Evolutionary conservation across 35 echinoderm and acorn worm species (phyloP).

Genomic region (Acanthaster planci): DNA sequence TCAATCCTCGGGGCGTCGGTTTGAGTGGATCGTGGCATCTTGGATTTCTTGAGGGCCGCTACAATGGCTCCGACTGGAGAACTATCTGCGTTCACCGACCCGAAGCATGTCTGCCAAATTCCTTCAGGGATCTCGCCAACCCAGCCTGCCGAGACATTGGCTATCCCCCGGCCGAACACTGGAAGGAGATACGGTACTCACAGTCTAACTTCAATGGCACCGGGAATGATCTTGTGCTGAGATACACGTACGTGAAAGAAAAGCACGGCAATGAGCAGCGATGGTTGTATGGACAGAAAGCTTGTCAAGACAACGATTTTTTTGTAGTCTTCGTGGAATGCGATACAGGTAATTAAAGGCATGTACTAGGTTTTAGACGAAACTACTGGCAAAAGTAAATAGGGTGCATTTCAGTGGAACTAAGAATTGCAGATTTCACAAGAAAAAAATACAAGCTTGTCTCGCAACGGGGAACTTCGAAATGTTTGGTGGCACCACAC

Average conservation of each 20-base stretch:
- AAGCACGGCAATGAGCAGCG: too few relatives aligned
- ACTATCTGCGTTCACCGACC: background rate
- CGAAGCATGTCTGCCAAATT: background rate
- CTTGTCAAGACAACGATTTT: background rate
- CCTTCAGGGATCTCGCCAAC: background rate
- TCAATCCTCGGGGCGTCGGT: background rate
- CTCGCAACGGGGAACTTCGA: too few relatives aligned
- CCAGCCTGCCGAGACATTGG: background rate
- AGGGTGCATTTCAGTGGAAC: too few relatives aligned
- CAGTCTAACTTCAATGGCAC: background rate
- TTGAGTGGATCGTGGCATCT: background rate
- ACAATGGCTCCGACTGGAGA: background rate
- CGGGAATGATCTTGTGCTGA: background rate
- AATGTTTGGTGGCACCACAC: too few relatives aligned
- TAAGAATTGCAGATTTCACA: too few relatives aligned
- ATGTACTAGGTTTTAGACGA: too few relatives aligned
- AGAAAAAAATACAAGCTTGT: too few relatives aligned
- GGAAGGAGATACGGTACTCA: background rate
- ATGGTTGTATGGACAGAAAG: background rate
- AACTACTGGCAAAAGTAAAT: too few relatives aligned
- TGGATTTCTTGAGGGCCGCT: background rate
- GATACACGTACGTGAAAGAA: too few relatives aligned
- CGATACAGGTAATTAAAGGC: background rate
- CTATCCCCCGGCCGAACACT: background rate
- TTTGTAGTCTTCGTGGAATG: background rate